Conservation (phyloP, 2,888 invertebrate species). For the Caenorhabditis japonica region DNA sequence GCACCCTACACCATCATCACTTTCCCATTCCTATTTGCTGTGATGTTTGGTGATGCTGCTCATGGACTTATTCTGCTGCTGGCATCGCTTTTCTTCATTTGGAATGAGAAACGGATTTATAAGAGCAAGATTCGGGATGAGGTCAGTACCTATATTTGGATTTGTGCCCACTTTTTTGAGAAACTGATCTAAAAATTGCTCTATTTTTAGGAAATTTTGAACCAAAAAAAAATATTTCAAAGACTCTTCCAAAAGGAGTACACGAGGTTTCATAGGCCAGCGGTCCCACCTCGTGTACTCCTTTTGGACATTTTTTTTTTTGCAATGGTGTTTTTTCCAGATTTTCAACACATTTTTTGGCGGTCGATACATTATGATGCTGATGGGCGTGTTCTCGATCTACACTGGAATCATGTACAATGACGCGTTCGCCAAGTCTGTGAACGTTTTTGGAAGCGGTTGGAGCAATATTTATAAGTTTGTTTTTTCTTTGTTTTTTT, state of each 20-base stretch:
- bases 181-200: too few relatives aligned
- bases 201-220: too few relatives aligned
- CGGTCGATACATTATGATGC: slow-evolving; percentile 72
- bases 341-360: slow-evolving; percentile 70
- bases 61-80: slow-evolving; percentile 92
- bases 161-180: too few relatives aligned
- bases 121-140: slow-evolving; percentile 71
- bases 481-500: background rate
- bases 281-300: too few relatives aligned
- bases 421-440: slow-evolving; percentile 74
- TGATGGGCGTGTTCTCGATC: slow-evolving; percentile 74
- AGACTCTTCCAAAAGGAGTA: too few relatives aligned
- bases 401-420: slow-evolving; percentile 74
- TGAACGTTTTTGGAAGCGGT: slow-evolving; percentile 78
- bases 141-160: slow-evolving; percentile 57
- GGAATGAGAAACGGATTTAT: slow-evolving; percentile 88
- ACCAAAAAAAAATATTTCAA: background rate
- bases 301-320: too few relatives aligned
- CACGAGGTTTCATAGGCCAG: too few relatives aligned
- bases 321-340: too few relatives aligned
- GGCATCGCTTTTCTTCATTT: slow-evolving; percentile 93
- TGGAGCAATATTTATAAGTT: slow-evolving; percentile 75
- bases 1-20: slow-evolving; percentile 97
- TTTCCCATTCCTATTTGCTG: slow-evolving; percentile 95
- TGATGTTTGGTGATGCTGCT: slow-evolving; percentile 98